phyloP scores from a whole-genome alignment of 53 echinoderm and acorn worm species.

The Zoroaster sp. region DNA sequence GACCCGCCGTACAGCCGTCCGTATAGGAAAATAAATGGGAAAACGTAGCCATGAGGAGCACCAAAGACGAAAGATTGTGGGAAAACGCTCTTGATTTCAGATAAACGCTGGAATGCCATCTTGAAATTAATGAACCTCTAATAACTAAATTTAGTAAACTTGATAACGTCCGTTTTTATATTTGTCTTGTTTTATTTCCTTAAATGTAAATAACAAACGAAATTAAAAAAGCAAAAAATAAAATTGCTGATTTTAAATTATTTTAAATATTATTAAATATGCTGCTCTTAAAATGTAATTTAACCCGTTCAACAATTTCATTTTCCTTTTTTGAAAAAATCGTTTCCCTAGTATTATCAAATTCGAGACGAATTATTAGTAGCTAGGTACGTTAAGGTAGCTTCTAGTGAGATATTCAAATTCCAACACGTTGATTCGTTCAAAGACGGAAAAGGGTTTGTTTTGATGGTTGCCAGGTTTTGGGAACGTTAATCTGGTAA shows the following conservation, averaged over 20 bases:
- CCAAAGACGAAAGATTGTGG: slow-evolving; percentile 80
- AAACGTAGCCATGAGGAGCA: slow-evolving; percentile 95
- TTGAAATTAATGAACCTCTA: slow-evolving; percentile 43
- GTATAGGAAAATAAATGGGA: slow-evolving; percentile 87
- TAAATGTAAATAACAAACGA: neutral
- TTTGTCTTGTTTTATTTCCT: neutral
- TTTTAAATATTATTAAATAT: too few relatives aligned
- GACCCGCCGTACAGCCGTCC: slow-evolving; percentile 81
- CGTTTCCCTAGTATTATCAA: neutral
- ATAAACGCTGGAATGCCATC: slow-evolving; percentile 89
- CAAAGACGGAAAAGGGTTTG: too few relatives aligned
- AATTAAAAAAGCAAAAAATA: neutral
- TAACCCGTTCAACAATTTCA: too few relatives aligned
- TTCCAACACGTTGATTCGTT: too few relatives aligned
- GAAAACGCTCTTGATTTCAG: slow-evolving; percentile 83
- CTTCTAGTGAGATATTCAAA: too few relatives aligned
- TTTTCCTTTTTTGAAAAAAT: neutral
- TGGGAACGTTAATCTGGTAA: too few relatives aligned
- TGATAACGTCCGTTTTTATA: neutral
- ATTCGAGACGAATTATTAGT: neutral
- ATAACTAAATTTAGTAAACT: neutral
- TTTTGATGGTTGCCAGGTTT: too few relatives aligned
- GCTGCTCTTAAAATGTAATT: too few relatives aligned
- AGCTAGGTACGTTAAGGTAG: too few relatives aligned
- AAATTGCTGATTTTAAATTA: neutral